phyloP scores from a whole-genome alignment of 1,140 invertebrate species.

The Bombus cullumanus region DNA sequence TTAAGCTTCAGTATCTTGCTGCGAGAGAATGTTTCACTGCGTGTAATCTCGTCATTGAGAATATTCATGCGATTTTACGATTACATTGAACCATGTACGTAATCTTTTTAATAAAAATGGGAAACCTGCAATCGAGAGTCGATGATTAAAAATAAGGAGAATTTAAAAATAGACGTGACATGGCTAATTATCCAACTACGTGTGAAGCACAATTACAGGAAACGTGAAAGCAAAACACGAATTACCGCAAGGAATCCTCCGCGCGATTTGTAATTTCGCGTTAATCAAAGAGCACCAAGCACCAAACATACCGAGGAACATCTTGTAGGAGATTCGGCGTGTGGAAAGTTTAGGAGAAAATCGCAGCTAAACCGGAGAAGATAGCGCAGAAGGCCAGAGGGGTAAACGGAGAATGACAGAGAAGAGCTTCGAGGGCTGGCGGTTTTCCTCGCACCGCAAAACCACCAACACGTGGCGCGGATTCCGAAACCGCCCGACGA shows the following conservation, averaged over 20 bases:
- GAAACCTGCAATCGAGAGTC: no score
- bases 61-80: no score
- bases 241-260: not conserved
- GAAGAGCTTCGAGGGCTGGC: slow-evolving; percentile 66
- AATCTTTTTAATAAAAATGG: no score
- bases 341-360: slow-evolving; percentile 49
- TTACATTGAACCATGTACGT: no score
- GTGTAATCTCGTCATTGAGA: no score
- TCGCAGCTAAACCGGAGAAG: slow-evolving; percentile 44
- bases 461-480: slow-evolving; percentile 69
- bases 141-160: not conserved
- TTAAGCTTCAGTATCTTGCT: not conserved
- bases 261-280: not conserved
- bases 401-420: slow-evolving; percentile 57
- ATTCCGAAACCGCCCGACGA: slow-evolving; percentile 69
- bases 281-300: not conserved
- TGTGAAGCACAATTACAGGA: not conserved
- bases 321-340: not conserved
- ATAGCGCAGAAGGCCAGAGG: slow-evolving; percentile 32
- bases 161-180: not conserved
- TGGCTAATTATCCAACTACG: not conserved
- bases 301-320: not conserved
- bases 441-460: slow-evolving; percentile 69
- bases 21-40: not conserved
- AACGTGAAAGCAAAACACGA: not conserved